These are phyloP conservation scores for Porites divaricata DNA, from an alignment of 92 coral and sea anemone genomes.

Conservation along the genomic window DNA sequence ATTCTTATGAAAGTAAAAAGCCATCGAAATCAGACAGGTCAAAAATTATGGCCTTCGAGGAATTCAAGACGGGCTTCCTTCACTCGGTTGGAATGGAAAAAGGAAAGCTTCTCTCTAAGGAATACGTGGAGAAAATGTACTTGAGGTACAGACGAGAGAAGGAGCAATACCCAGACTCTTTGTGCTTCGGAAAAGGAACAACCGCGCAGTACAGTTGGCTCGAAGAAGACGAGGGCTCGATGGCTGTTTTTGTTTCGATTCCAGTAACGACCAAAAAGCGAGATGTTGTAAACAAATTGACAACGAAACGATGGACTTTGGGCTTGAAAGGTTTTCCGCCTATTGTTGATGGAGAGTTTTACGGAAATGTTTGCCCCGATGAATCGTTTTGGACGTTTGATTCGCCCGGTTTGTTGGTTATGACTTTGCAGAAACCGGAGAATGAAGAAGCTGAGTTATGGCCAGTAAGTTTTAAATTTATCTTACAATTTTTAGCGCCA, in stretches of 20 bases:
- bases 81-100: conserved; percentile 69
- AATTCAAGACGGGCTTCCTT: conserved; percentile 81
- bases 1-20: conserved; percentile 51
- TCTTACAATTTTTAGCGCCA: background rate
- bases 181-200: conserved; percentile 71
- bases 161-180: conserved; percentile 64
- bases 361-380: conserved; percentile 75
- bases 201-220: conserved; percentile 86
- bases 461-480: conserved; percentile 71
- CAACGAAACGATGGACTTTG: conserved; percentile 74
- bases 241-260: conserved; percentile 79
- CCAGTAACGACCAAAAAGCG: conserved; percentile 71
- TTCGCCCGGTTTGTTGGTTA: conserved; percentile 79
- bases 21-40: conserved; percentile 51
- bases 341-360: conserved; percentile 80
- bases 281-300: conserved; percentile 64
- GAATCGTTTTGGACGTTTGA: conserved; percentile 91
- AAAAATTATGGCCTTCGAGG: conserved; percentile 68
- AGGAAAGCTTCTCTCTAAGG: conserved; percentile 72
- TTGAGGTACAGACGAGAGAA: conserved; percentile 69
- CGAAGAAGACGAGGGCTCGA: conserved; percentile 80
- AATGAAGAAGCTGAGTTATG: conserved; percentile 76
- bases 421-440: conserved; percentile 85
- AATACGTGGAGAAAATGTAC: conserved; percentile 82
- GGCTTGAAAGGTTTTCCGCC: conserved; percentile 70